These are phyloP conservation scores for Listrodromus nycthemerus DNA, from an alignment of 2,888 invertebrate species.

Conservation along the genomic window DNA sequence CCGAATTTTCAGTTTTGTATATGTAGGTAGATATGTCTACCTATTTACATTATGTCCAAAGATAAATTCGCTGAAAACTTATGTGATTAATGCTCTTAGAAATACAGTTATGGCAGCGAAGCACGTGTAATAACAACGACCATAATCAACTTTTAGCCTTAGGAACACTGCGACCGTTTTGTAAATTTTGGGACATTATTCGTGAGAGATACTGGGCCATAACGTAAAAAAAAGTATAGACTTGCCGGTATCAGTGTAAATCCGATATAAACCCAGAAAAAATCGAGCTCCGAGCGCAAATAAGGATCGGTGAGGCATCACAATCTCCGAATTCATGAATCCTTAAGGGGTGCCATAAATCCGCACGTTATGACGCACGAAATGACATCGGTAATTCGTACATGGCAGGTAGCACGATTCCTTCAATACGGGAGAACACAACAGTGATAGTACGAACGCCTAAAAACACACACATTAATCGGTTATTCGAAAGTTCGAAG, in stretches of 20 bases:
- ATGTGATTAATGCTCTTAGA: too few relatives aligned
- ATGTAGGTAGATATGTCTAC: too few relatives aligned
- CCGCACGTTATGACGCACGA: constrained; percentile 26
- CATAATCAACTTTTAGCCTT: too few relatives aligned
- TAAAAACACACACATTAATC: constrained; percentile 47
- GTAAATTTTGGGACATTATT: background rate
- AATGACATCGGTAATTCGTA: constrained; percentile 16
- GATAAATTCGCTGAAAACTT: too few relatives aligned
- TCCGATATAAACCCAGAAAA: background rate
- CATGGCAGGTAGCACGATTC: background rate
- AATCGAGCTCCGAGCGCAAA: constrained; percentile 8
- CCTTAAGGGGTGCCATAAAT: constrained; percentile 49
- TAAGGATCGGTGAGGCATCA: constrained; percentile 15
- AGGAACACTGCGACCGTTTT: background rate
- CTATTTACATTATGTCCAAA: too few relatives aligned
- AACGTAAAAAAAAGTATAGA: background rate
- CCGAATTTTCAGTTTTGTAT: too few relatives aligned
- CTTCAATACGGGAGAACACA: constrained; percentile 14
- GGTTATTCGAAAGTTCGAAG: constrained; percentile 38
- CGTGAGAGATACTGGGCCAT: background rate
- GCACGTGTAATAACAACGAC: too few relatives aligned
- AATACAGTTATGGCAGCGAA: too few relatives aligned
- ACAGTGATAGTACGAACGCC: constrained; percentile 27
- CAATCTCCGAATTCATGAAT: constrained; percentile 57
- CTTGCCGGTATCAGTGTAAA: background rate